Evolutionary conservation across 2,797 vertebrate species (phyloP), one percentile per base, ranked within the genome.

Genomic region (Botia kubotai): DNA sequence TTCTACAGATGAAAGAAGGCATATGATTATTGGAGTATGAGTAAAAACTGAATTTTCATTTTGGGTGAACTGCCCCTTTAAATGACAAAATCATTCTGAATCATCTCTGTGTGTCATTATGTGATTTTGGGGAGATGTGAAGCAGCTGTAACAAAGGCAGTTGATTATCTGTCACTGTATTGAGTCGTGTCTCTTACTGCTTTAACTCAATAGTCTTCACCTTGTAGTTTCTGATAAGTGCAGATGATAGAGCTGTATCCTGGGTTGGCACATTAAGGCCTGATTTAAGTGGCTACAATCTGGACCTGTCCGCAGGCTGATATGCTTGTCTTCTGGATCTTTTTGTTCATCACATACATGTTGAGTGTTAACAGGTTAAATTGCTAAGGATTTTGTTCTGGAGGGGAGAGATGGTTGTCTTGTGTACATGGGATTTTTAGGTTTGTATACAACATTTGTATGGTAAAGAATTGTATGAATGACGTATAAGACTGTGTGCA

Each of bases 161-260:
- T 67, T 72, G 62, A 80, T 77, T 58, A 69, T 85, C 48, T 72
- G 11, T 55, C 17, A 55, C 75, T 70, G 66, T 65, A 62, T 26
- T 67, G 69, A 73, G 57, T 63, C 29, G 29, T 63, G 14, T 52
- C 36, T 53, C 23, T 62, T 17, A 50, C 76, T 78, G 68, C 68
- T 79, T 79, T 63, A 63, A 19, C 68, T 79, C 46, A 46, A 39
- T 69, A 58, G 53, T 77, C 55, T 50, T 70, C 68, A 36, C 66
- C 6, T 17, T 70, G 75, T 70, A 14, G 17, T 58, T 78, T 68
- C 60, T 73, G 46, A 55, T 67, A 67, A 55, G 70, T 67, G 48
- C 50, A 29, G 62, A 73, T 48, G 50, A 67, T 46, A 66, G 48
- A 57, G 48, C 16, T 0, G 11, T 46, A 72, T n/a, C 13, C 68